Percentiles rank a stretch among this genome's conserved stretches.
Evolutionary conservation across 2,797 vertebrate genomes (phyloP).

Genomic region (Gouania willdenowi): DNA sequence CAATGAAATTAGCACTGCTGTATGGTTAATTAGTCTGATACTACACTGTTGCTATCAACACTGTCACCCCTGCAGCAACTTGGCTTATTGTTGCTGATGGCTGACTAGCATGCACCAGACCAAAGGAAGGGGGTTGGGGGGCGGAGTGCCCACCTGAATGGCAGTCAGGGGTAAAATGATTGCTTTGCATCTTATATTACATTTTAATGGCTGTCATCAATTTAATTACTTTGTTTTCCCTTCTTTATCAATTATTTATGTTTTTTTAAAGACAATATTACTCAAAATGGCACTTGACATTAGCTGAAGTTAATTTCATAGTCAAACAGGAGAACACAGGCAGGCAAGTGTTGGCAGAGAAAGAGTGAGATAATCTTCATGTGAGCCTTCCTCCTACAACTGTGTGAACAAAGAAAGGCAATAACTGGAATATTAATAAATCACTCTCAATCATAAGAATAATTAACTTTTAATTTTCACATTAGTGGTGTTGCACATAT

Average conservation of each 20-base stretch:
- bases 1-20: too few species aligned
- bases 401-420: too few species aligned
- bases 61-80: constrained; percentile 61
- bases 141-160: constrained; percentile 57
- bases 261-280: constrained; percentile 15
- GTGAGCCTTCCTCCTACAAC: constrained; percentile 47
- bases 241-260: constrained; percentile 33
- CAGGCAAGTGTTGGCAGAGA: constrained; percentile 7
- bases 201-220: constrained; percentile 37
- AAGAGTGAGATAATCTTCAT: constrained; percentile 1
- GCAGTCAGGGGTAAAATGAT: constrained; percentile 53
- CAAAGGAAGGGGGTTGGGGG: constrained; percentile 46
- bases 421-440: too few species aligned
- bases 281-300: constrained; percentile 8
- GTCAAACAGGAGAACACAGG: constrained; percentile 31
- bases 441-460: too few species aligned
- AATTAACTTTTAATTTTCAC: too few species aligned
- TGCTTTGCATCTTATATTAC: constrained; percentile 23
- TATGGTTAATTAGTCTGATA: constrained; percentile 83
- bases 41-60: constrained; percentile 43
- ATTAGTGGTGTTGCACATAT: constrained; percentile 32
- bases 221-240: constrained; percentile 33
- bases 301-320: constrained; percentile 16
- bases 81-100: constrained; percentile 68
- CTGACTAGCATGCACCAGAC: constrained; percentile 57